A percentile compares a stretch with the other conserved stretches of the same genome.
Conservation (phyloP, 2,113 vertebrate species). For the Eptatretus burgeri region DNA sequence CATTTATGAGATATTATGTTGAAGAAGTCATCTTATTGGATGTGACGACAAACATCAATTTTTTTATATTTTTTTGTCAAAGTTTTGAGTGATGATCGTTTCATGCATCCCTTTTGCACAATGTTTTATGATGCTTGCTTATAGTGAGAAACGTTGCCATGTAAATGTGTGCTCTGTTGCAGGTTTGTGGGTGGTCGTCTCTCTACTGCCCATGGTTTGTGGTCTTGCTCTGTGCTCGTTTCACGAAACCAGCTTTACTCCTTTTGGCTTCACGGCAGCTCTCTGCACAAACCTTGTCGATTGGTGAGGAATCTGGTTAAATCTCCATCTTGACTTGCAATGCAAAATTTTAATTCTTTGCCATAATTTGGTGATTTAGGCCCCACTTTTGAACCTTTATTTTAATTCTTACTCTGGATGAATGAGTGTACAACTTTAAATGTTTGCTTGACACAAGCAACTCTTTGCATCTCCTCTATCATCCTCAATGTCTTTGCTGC, state of each 20-base stretch:
- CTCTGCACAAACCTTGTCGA: constrained; percentile 94
- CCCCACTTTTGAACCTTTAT: too few species aligned
- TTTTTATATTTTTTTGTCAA: background rate
- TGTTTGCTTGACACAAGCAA: too few species aligned
- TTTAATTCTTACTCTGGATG: too few species aligned
- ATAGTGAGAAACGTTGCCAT: too few species aligned
- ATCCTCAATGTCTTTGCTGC: too few species aligned
- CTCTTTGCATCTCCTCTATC: too few species aligned
- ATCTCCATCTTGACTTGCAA: background rate
- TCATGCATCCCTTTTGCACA: background rate
- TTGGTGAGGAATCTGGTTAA: constrained; percentile 26
- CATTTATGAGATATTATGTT: too few species aligned
- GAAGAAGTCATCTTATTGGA: background rate
- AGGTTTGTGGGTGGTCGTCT: constrained; percentile 69
- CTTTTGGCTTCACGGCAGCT: constrained; percentile 63
- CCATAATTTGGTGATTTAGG: too few species aligned
- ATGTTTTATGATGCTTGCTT: too few species aligned
- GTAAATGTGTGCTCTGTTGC: background rate
- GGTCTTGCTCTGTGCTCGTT: constrained; percentile 66
- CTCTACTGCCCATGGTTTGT: constrained; percentile 59
- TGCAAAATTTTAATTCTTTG: too few species aligned
- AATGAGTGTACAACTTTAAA: too few species aligned
- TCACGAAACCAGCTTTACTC: constrained; percentile 62
- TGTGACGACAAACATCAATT: background rate
- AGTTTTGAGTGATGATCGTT: background rate